These are phyloP conservation scores for Aphidius ervi DNA, from an alignment of 1,140 invertebrate species.

Conservation along the genomic window DNA sequence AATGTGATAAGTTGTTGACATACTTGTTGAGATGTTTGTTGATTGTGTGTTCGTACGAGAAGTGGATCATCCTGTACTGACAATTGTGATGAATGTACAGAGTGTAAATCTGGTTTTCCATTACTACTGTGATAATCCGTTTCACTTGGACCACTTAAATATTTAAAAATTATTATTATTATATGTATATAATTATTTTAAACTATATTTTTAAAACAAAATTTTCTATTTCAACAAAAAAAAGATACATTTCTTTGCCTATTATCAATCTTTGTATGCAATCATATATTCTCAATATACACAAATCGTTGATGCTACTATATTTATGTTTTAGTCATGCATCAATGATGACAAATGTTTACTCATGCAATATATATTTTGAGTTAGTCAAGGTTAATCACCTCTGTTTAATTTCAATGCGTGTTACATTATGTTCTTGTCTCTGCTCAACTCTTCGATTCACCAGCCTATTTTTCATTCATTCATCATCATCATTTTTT, in stretches of 20 bases:
- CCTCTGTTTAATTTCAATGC: conserved; percentile 66
- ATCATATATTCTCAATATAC: conserved; percentile 2
- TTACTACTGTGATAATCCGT: conserved; percentile 55
- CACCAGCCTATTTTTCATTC: conserved; percentile 56
- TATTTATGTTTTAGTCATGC: too few species aligned
- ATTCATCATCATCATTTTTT: conserved; percentile 16
- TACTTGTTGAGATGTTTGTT: conserved; percentile 61
- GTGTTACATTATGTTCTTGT: conserved; percentile 66
- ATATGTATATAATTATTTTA: neutral
- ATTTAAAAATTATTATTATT: conserved; percentile 3
- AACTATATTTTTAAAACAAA: neutral
- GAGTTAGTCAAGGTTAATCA: conserved; percentile 45
- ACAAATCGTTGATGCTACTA: too few species aligned
- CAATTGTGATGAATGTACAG: conserved; percentile 56
- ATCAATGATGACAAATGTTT: neutral
- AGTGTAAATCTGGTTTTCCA: conserved; percentile 58
- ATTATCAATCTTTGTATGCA: neutral
- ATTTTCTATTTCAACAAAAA: neutral
- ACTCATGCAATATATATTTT: conserved; percentile 12
- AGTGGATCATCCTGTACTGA: conserved; percentile 56
- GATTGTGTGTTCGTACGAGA: conserved; percentile 57
- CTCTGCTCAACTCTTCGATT: conserved; percentile 65
- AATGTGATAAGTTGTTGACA: conserved; percentile 16
- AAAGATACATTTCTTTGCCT: neutral
- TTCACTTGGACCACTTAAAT: conserved; percentile 49